Evolutionary conservation across 1,140 invertebrate species (phyloP).

Genomic region (Brachionus koreanus): DNA sequence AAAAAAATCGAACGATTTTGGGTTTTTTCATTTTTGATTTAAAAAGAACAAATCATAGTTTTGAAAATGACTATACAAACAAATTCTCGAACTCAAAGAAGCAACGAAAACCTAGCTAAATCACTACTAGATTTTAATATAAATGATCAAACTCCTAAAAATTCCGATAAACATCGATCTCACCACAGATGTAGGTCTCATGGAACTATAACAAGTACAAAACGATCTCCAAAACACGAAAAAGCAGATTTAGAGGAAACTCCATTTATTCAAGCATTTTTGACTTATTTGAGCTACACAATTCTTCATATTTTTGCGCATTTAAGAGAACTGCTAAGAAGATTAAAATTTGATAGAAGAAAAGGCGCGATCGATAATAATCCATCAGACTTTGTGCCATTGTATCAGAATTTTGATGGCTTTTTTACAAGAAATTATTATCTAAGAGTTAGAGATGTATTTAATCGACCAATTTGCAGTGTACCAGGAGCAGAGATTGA

Average conservation of each 20-base stretch:
- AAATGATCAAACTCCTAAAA: background rate
- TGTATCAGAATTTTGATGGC: constrained; percentile 85
- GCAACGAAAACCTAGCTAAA: background rate
- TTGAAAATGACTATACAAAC: background rate
- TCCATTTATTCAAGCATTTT: constrained; percentile 17
- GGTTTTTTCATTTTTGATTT: background rate
- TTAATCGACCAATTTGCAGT: constrained; percentile 86
- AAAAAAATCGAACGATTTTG: background rate
- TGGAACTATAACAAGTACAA: background rate
- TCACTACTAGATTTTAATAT: background rate
- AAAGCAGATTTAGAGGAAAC: background rate
- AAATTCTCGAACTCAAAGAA: background rate
- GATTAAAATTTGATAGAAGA: background rate
- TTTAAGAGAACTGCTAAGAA: constrained; percentile 15
- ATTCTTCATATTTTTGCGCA: background rate
- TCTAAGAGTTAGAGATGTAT: constrained; percentile 81
- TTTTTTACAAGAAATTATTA: constrained; percentile 92
- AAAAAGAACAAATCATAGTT: background rate
- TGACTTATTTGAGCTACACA: constrained; percentile 15
- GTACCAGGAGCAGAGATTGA: constrained; percentile 81
- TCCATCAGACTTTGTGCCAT: constrained; percentile 74
- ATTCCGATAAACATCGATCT: background rate
- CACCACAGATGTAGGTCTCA: background rate
- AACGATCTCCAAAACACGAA: background rate
- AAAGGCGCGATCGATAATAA: constrained; percentile 23